Evolutionary conservation across 2,888 invertebrate species (phyloP), one percentile per base, ranked within the genome.

Genomic region (Eutolmus rufibarbis): DNA sequence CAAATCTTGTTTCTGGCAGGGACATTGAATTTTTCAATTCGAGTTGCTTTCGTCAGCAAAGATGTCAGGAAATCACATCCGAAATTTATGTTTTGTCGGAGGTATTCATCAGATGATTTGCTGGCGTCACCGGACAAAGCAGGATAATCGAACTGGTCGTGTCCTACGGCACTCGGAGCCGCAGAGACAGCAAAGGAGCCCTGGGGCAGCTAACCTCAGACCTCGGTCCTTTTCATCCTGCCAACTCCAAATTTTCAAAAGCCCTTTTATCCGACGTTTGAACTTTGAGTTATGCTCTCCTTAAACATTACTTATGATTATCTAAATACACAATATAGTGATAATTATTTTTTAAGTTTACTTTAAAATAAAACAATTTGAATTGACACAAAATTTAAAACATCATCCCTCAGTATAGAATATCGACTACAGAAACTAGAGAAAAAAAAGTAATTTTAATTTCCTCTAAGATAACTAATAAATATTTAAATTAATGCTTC

Each of bases 1-100:
- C 81, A 81, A 81, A 81, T 81, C 81, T 81, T 81, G 81, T 81
- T 78, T 51, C 51, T 81, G 81, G 81, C 81, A 81, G 46, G 81
- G 31, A 51, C 43, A 81, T 81, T 81, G 81, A 81, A 81, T 56
- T 81, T 81, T 81, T 81, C 81, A 81, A 56, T 51, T 81, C 51
- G 31, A 56, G 37, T 31, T 28, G 81, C 81, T 51, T 46, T 81
- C 34, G 81, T 56, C 51, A 56, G n/a, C 81, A 43, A 51, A 51
- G 51, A 81, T 56, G 34, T 81, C 81, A 56, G 81, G 76, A 66
- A 37, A 76, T 76, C 76, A 76, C 14, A 76, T 40, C 76, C 12
- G 40, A 81, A 81, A 81, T 81, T 81, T 81, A 81, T 81, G 81
- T 81, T 78, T 81, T 81, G 81, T 43, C n/a, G 37, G n/a, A 37